Conservation (phyloP, 2,797 vertebrate species). For the Pseudocheirus occidentalis region DNA sequence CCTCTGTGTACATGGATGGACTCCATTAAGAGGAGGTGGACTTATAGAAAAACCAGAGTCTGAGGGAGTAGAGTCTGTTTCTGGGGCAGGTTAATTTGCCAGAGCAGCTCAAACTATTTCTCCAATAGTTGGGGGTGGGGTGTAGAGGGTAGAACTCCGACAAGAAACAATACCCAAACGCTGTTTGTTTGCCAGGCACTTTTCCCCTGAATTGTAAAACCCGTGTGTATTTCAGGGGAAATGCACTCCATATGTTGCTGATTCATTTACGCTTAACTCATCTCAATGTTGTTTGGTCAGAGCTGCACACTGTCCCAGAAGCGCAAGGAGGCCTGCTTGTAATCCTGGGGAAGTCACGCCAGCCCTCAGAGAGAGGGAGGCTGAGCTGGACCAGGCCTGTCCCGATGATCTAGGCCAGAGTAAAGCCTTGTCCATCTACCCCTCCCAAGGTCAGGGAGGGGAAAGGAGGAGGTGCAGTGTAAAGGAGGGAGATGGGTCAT, state of each 20-base stretch:
- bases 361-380: background rate
- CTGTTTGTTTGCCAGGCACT: constrained; percentile 2
- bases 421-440: background rate
- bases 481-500: background rate
- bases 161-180: background rate
- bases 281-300: background rate
- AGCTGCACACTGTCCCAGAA: background rate
- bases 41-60: background rate
- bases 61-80: background rate
- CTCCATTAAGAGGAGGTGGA: background rate
- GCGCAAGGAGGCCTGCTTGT: background rate
- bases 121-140: background rate
- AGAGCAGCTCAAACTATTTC: background rate
- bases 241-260: constrained; percentile 16
- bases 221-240: constrained; percentile 18
- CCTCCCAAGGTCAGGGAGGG: background rate
- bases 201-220: constrained; percentile 12
- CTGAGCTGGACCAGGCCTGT: background rate
- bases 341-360: background rate
- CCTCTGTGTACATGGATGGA: background rate
- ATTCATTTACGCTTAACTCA: constrained; percentile 9
- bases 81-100: background rate
- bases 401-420: background rate
- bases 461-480: background rate
- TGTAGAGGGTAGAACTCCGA: background rate